Base-by-base conservation (phyloP, 1,140 invertebrate genomes). In the Lordiphosa stackelbergi region DNA sequence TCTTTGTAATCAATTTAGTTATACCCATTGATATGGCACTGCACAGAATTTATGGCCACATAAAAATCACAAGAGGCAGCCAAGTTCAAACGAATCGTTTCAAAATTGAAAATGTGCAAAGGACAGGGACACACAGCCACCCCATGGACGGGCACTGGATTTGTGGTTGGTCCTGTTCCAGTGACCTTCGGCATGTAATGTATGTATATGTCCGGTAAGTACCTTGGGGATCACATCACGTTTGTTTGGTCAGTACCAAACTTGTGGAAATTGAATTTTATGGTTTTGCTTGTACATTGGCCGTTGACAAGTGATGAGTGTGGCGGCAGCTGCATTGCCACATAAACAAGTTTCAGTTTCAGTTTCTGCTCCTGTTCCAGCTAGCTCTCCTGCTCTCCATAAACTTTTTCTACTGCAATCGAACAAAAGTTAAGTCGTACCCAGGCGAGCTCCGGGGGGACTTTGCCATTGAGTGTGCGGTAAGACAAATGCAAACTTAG, bases 191-290 rank as follows among this genome's bases (percentile, higher is more conserved):
- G 55, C 36, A 43, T 6, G 52, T 54, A 70, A 8, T 8, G 28
- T 8, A 31, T 31, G 28, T 31, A 31, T 31, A 61, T 53, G 53
- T 52, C 54, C 13, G 41, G 54, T 48, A 52, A 43, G 48, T 64
- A 65, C 57, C 54, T 62, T 58, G 46, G 51, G 52, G 45, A 75
- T 68, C 61, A 63, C 59, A 74, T 83, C 72, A 83, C 72, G 68
- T 81, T 58, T 81, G 75, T 81, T 81, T 81, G 77, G 57, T 59
- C 55, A 71, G 61, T 64, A 62, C 59, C 61, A 59, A 63, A 58
- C 41, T 58, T 53, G 59, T n/a, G 13, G 4, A 51, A 38, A 72
- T 36, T 24, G 49, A 24, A 37, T 36, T 52, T 36, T n/a, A 37
- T 49, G 37, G 28, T 31, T 31, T 52, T 19, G 22, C 34, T 16